Evolutionary conservation across 2,113 vertebrate genomes (phyloP), one percentile per base, ranked within the genome.

Genomic region (Mandrillus leucophaeus): DNA sequence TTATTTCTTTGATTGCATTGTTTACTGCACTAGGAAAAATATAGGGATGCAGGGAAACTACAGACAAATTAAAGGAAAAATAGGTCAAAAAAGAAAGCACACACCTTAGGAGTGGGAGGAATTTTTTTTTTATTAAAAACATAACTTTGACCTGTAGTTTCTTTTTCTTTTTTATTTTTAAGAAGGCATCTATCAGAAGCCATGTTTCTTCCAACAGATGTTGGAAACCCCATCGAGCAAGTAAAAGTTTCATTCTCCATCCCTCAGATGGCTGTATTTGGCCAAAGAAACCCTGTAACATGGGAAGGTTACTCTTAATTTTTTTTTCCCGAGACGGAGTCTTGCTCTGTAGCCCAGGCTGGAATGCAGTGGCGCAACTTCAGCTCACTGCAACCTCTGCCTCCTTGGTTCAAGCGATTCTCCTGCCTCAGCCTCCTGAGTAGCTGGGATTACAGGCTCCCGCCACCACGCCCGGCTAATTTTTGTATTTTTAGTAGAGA

Each of bases 91-190:
- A 95, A 92, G 84, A 94, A 94, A 96, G 92, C 96, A 96, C 84
- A 96, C 30, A 93, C 76, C 52, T 97, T 91, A 97, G 80, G 80
- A 94, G 76, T 96, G 90, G 80, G 83, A 96, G 45, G n/a, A n/a
- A 43, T 88, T 94, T 96, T 96, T 40, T 88, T 88, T 93, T 92
- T n/a, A 98, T 97, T 97, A 98, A 97, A 98, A 93, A 40, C 55
- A 93, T 96, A 97, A 96, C 35, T 96, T 97, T 92, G 80, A 94
- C 86, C 87, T 96, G 66, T 97, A 89, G 83, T 97, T 97, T 96
- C 59, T 25, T 92, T 55, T 90, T 95, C 95, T 13, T 95, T 68
- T 73, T 57, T 79, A n/a, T 85, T 75, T 84, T 59, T 59, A 93
- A 93, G 86, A 96, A 73, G 82, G 32, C 61, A 90, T 38, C 84